Evolutionary conservation across 2,888 invertebrate species (phyloP), one percentile per base, ranked within the genome.

Genomic region (Clusia tigrina): DNA sequence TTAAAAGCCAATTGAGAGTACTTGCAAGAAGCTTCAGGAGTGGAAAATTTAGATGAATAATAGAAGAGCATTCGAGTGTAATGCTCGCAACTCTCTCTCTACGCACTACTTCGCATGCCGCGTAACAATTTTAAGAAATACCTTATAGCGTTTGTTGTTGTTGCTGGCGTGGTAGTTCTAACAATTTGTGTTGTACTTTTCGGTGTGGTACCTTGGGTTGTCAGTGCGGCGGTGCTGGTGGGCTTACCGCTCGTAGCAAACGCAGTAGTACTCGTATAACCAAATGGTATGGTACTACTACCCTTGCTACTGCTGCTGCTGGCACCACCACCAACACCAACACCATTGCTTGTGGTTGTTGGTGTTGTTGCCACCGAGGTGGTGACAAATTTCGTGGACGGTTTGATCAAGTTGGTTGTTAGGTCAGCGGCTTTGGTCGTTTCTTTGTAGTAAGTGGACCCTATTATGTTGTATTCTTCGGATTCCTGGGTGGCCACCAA

Each of bases 291-390:
- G 18, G 54, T 25, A 3, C 24, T 17, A 54, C 24, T 54, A 54
- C 54, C 18, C 22, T 2, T 38, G 32, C 56, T 37, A 38, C 38
- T 22, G 23, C 42, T 56, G 5, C 12, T 42, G 12, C 20, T 52
- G 9, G 48, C n/a, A 48, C 48, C 20, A 10, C 10, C 10, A 37
- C 37, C 10, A 9, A 15, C n/a, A n/a, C n/a, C n/a, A 66, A 82
- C 77, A 69, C 79, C 80, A 64, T 81, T 81, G 69, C 83, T 70
- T 55, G 6, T 32, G 32, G 67, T 66, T 63, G 69, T 67, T 42
- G 71, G 37, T 62, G 85, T 86, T 74, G 86, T 86, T 80, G 85
- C 86, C 76, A 86, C 86, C 75, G 86, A 86, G 79, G 85, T 82
- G 78, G 85, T 84, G 65, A 61, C 46, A 55, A 56, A 58, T 60